These are phyloP conservation scores for Aporophyla nigra DNA, from an alignment of 2,888 invertebrate genomes.

Conservation along the genomic window DNA sequence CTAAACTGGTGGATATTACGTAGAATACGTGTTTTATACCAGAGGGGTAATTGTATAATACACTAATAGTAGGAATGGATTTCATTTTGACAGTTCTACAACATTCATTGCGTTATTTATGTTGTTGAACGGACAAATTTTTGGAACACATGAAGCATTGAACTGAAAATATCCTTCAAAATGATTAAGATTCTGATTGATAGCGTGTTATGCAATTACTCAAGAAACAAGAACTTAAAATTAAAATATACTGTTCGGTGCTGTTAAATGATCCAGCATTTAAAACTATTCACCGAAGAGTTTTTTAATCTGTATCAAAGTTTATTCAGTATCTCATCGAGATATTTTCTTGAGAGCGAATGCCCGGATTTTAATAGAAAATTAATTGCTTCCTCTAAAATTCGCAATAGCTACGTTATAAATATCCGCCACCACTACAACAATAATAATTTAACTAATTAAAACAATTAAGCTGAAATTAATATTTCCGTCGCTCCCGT, in stretches of 20 bases:
- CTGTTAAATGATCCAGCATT: neutral
- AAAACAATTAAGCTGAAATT: constrained; percentile 57
- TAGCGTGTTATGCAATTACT: no score
- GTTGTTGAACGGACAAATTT: no score
- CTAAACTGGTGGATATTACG: neutral
- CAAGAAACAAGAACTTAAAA: neutral
- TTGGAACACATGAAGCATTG: no score
- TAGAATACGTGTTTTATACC: neutral
- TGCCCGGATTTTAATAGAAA: constrained; percentile 25
- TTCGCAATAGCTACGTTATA: constrained; percentile 40
- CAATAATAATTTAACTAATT: constrained; percentile 56
- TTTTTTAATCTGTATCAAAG: constrained; percentile 4
- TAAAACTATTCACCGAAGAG: constrained; percentile 1
- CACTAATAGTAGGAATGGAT: neutral
- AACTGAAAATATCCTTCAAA: no score
- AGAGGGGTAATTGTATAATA: neutral
- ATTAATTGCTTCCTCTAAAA: constrained; percentile 40
- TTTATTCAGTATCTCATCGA: constrained; percentile 14
- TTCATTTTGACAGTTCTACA: neutral
- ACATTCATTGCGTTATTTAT: no score
- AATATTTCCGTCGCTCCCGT: constrained; percentile 47
- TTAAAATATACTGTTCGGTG: neutral
- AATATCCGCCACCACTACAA: constrained; percentile 34
- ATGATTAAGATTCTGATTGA: no score
- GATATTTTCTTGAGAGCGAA: constrained; percentile 16